These are phyloP conservation scores for Camponotus floridanus DNA, from an alignment of 1,140 invertebrate species.

Conservation along the genomic window DNA sequence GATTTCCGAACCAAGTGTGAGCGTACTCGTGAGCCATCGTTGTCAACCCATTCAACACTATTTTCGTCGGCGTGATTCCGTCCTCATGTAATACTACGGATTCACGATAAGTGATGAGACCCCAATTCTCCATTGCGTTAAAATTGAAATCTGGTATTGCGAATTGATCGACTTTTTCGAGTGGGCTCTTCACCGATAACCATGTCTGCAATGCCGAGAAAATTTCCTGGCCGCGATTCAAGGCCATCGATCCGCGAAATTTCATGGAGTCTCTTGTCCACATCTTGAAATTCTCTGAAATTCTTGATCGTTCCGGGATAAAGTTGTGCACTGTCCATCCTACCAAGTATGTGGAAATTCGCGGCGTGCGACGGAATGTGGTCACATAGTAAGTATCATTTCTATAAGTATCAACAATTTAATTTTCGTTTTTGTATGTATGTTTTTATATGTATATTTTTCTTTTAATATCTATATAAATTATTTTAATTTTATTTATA, in stretches of 20 bases:
- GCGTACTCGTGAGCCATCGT: slow-evolving; percentile 93
- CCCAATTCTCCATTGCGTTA: slow-evolving; percentile 93
- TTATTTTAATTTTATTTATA: background rate
- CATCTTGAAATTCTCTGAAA: slow-evolving; percentile 54
- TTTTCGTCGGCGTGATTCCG: slow-evolving; percentile 86
- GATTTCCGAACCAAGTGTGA: slow-evolving; percentile 94
- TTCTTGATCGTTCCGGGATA: slow-evolving; percentile 72
- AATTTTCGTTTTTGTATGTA: background rate
- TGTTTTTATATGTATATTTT: background rate
- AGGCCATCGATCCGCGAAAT: slow-evolving; percentile 37
- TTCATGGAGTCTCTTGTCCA: slow-evolving; percentile 69
- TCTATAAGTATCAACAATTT: slow-evolving; percentile 12
- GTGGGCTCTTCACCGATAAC: slow-evolving; percentile 67
- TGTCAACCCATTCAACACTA: slow-evolving; percentile 88
- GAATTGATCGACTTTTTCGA: slow-evolving; percentile 89
- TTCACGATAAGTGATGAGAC: slow-evolving; percentile 89
- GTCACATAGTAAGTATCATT: slow-evolving; percentile 70
- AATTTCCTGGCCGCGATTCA: slow-evolving; percentile 65
- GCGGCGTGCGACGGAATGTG: slow-evolving; percentile 86
- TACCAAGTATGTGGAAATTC: slow-evolving; percentile 92
- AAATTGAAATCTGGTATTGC: slow-evolving; percentile 92
- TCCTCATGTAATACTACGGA: slow-evolving; percentile 90
- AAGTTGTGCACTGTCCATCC: slow-evolving; percentile 93
- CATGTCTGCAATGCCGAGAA: slow-evolving; percentile 65
- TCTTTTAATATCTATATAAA: slow-evolving; percentile 19